Evolutionary conservation across 1,140 invertebrate genomes (phyloP).

Genomic region (Eubasilissa regina): DNA sequence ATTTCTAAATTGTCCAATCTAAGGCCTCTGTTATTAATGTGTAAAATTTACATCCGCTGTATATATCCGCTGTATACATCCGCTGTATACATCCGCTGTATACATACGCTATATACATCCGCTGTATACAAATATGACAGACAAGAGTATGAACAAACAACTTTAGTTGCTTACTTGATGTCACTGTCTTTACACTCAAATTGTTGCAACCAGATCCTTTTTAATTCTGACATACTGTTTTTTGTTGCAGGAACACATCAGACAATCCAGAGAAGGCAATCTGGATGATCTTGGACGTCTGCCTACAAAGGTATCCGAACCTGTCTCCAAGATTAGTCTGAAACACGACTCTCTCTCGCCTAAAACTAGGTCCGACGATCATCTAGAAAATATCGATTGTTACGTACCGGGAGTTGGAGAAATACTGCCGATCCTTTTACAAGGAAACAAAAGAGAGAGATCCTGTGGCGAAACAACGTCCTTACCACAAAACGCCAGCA

Average conservation of each 20-base stretch:
- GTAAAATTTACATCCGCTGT: too few species aligned
- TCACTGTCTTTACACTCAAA: too few species aligned
- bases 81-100: too few species aligned
- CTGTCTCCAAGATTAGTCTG: constrained; percentile 60
- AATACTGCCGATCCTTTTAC: constrained; percentile 66
- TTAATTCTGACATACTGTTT: background rate
- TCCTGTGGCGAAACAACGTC: constrained; percentile 11
- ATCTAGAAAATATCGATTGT: constrained; percentile 61
- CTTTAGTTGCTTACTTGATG: too few species aligned
- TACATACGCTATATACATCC: too few species aligned
- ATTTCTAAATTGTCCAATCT: too few species aligned
- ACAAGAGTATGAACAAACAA: too few species aligned
- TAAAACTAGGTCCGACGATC: constrained; percentile 37
- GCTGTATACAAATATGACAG: too few species aligned
- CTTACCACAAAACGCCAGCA: constrained; percentile 31
- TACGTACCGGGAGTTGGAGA: constrained; percentile 71
- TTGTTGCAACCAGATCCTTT: too few species aligned
- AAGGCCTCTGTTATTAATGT: too few species aligned
- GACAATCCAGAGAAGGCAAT: constrained; percentile 83
- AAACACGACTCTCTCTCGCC: constrained; percentile 57
- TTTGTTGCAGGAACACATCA: constrained; percentile 81
- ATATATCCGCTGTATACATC: too few species aligned
- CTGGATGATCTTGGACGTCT: constrained; percentile 79
- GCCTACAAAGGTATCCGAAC: constrained; percentile 66
- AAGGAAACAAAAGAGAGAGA: constrained; percentile 48